Evolutionary conservation across 1,140 invertebrate genomes (phyloP).

Genomic region (Drosophila nebulosa): DNA sequence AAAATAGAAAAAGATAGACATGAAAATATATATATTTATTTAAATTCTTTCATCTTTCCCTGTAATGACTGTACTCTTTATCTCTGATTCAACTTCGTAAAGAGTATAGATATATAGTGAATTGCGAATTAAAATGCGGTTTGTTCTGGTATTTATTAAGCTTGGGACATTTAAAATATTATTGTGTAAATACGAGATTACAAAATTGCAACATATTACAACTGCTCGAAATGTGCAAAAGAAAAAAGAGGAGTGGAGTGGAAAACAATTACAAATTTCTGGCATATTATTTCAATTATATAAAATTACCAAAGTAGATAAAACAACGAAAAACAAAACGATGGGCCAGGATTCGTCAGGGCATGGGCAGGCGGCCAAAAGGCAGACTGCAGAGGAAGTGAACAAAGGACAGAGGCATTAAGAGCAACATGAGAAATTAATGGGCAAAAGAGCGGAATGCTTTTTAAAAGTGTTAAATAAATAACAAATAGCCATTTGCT

Average conservation of each 20-base stretch:
- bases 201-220: conserved; percentile 66
- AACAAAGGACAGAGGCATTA: conserved; percentile 46
- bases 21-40: no score
- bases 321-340: conserved; percentile 14
- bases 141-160: conserved; percentile 48
- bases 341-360: conserved; percentile 43
- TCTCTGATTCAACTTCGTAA: not conserved
- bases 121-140: conserved; percentile 24
- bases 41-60: no score
- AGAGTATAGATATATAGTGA: not conserved
- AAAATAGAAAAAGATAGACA: no score
- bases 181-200: conserved; percentile 74
- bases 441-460: conserved; percentile 73
- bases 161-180: conserved; percentile 41
- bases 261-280: conserved; percentile 73
- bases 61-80: no score
- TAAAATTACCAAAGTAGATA: conserved; percentile 80
- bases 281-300: conserved; percentile 78
- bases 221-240: conserved; percentile 24
- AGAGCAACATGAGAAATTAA: conserved; percentile 78
- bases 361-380: conserved; percentile 4
- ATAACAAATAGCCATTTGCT: conserved; percentile 66
- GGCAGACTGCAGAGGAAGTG: conserved; percentile 5
- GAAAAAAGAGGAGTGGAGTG: not conserved
- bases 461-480: conserved; percentile 80